Base-by-base conservation (phyloP, 2,888 invertebrate species). In the Venustoraphidia nigricollis region DNA sequence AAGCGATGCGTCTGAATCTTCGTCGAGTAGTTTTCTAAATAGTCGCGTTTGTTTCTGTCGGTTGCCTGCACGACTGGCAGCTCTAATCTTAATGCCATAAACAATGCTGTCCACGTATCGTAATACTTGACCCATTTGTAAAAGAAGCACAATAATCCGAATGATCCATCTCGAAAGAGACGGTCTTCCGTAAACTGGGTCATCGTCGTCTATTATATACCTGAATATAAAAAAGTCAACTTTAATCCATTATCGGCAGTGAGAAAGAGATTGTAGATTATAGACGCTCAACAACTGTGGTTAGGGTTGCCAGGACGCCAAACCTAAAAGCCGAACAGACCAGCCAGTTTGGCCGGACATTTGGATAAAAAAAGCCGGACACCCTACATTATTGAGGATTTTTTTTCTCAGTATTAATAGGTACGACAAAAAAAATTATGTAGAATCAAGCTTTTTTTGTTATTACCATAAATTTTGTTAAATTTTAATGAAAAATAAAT, bases 51-150 rank as follows among this genome's bases (percentile, higher is more conserved):
- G 65, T 53, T 62, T 60, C 38, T 61, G 57, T 47, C 60, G 61
- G 41, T 57, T 54, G 42, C 60, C 62, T 13, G 59, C 59, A 9
- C 61, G 60, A 35, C 60, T 59, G 10, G 56, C 62, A 35, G 62
- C 61, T 55, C 62, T 63, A 52, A 68, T 67, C 47, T 62, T 59
- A 14, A 67, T 59, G 35, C 68, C 69, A 53, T 66, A 68, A 36
- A 64, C 61, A 13, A 69, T 55, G 1, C 67, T 66, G 54, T 69
- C 69, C 39, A 65, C 60, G 55, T 69, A 69, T 50, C 72, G 62
- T 47, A 72, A 56, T 43, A 72, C 56, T 14, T 72, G 72, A 10
- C 71, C 66, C 40, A 72, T 56, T 58, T 72, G 71, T 13, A 72
- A 57, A 14, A 71, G 54, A 10, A 72, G 59, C 50, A 70, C 65